Percentiles rank a stretch among this genome's conserved stretches.
Conservation (phyloP, 2,797 vertebrate genomes). For the Pangasius sanitwongsei region DNA sequence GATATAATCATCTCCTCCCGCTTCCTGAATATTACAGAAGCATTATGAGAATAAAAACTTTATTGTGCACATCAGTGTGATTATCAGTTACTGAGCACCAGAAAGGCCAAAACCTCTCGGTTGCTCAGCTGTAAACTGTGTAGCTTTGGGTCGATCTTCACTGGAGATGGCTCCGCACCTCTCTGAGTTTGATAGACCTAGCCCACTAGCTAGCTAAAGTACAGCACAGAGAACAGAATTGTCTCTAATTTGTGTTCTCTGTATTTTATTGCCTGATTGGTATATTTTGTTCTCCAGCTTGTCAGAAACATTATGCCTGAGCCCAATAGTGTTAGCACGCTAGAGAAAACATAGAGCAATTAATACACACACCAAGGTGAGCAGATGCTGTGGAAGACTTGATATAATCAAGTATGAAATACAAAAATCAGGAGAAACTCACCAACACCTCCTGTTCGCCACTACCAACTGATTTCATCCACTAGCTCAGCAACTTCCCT, state of each 20-base stretch:
- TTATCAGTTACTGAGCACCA: neutral
- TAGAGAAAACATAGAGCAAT: neutral
- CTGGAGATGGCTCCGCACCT: neutral
- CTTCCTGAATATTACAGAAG: neutral
- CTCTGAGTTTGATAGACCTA: neutral
- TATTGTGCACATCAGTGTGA: neutral
- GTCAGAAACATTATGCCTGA: neutral
- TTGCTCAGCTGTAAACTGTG: neutral
- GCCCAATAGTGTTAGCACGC: neutral
- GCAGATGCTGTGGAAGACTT: too few species aligned
- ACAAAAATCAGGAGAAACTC: neutral
- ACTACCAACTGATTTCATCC: neutral
- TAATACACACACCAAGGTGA: neutral
- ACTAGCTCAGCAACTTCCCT: neutral
- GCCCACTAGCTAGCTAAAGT: neutral
- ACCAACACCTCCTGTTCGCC: neutral
- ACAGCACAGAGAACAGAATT: neutral
- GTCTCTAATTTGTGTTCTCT: neutral
- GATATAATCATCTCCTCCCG: neutral
- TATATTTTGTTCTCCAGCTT: neutral
- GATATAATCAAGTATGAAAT: neutral
- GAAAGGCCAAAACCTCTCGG: neutral
- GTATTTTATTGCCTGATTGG: neutral
- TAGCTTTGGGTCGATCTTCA: neutral
- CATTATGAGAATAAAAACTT: neutral